These are phyloP conservation scores for Onchidella celtica DNA, from an alignment of 2,888 invertebrate species.

Conservation along the genomic window DNA sequence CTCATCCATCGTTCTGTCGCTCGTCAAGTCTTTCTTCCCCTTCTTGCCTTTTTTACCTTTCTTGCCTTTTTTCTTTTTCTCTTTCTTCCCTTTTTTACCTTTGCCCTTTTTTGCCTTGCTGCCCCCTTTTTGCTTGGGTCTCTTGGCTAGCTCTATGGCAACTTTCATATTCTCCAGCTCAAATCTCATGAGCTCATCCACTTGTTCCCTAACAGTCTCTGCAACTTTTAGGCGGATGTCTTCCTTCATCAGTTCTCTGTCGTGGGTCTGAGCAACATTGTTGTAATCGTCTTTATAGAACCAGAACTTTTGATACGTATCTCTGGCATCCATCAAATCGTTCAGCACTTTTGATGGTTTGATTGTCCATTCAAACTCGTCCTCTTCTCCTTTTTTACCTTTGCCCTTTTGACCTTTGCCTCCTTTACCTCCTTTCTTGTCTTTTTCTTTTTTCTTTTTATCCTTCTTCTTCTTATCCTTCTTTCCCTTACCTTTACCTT, in stretches of 20 bases:
- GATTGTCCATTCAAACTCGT: conserved; percentile 25
- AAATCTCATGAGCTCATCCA: conserved; percentile 84
- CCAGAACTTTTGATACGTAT: conserved; percentile 33
- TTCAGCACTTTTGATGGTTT: conserved; percentile 11
- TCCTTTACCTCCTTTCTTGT: conserved; percentile 81
- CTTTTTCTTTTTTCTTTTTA: conserved; percentile 79
- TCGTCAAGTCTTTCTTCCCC: conserved; percentile 32
- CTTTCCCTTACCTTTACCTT: conserved; percentile 83
- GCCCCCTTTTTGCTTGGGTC: neutral
- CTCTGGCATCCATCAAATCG: neutral
- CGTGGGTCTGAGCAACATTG: conserved; percentile 27
- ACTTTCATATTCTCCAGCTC: conserved; percentile 85
- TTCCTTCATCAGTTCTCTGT: conserved; percentile 35
- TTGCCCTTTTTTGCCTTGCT: neutral
- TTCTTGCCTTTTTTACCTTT: conserved; percentile 13
- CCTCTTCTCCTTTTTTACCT: conserved; percentile 74
- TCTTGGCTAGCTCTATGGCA: conserved; percentile 75
- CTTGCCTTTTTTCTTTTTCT: conserved; percentile 8
- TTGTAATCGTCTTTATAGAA: conserved; percentile 35
- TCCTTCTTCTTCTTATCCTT: conserved; percentile 83
- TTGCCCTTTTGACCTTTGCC: conserved; percentile 81
- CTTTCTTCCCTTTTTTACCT: neutral
- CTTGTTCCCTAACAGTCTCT: conserved; percentile 82
- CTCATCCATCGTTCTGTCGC: conserved; percentile 31
- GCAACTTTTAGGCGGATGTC: conserved; percentile 17